Conservation (phyloP, 2,888 invertebrate species). For the Nephrotoma flavescens region DNA sequence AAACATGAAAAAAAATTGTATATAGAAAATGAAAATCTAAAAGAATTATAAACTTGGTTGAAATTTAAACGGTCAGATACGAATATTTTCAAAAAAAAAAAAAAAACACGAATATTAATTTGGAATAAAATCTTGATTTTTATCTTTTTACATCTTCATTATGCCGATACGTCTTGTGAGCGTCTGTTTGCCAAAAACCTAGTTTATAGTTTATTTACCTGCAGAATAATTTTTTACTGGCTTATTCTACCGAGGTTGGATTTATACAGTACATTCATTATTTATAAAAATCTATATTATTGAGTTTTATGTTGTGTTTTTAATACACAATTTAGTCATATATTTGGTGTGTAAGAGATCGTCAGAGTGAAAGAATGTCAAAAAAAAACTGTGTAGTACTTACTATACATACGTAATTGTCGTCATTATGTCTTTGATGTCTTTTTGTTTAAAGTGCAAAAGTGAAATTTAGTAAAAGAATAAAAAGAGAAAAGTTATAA, state of each 20-base stretch:
- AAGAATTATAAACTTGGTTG: neutral
- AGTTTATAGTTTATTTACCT: neutral
- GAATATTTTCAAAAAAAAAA: neutral
- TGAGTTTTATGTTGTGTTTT: neutral
- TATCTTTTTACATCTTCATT: too few species aligned
- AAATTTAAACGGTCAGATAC: neutral
- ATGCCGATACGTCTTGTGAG: neutral
- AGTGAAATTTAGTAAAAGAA: neutral
- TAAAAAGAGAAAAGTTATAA: neutral
- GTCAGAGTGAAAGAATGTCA: neutral
- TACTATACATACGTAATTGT: neutral
- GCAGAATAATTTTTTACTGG: neutral
- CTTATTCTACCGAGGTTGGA: neutral
- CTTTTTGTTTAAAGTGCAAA: neutral
- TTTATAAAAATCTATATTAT: neutral
- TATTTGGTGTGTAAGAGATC: neutral
- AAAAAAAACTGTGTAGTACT: neutral
- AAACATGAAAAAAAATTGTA: neutral
- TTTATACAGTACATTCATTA: neutral
- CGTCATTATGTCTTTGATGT: neutral
- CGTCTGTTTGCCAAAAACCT: neutral
- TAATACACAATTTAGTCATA: neutral
- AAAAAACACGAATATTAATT: neutral
- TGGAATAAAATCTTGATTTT: neutral
- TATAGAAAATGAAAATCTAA: neutral